These are phyloP conservation scores for Drosophila melanica DNA, from an alignment of 1,140 invertebrate genomes.

Conservation along the genomic window DNA sequence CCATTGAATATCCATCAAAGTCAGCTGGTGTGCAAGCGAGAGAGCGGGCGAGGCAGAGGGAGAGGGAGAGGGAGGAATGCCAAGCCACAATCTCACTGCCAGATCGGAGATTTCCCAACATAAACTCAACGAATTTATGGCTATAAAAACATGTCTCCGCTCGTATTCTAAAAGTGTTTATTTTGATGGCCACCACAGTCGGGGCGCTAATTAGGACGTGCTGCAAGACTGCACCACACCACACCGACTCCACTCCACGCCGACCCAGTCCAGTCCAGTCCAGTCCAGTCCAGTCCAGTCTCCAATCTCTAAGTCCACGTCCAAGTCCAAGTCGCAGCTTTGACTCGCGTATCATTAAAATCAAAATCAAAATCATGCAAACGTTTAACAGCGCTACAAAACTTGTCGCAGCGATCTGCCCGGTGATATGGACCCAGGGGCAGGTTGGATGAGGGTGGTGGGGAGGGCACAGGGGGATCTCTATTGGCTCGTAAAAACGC, in stretches of 20 bases:
- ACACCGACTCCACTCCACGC: not conserved
- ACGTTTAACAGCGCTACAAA: constrained; percentile 78
- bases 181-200: constrained; percentile 75
- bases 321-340: constrained; percentile 4
- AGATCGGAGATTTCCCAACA: constrained; percentile 63
- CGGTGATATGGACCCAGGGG: not conserved
- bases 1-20: constrained; percentile 52
- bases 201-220: constrained; percentile 75
- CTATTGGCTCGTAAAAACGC: constrained; percentile 45
- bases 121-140: constrained; percentile 71
- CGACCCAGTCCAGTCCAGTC: not conserved
- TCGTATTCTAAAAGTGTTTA: constrained; percentile 81
- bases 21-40: not conserved
- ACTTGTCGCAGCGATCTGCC: constrained; percentile 59
- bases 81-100: constrained; percentile 26
- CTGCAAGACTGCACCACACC: constrained; percentile 13
- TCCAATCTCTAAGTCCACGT: constrained; percentile 18
- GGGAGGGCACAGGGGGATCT: not conserved
- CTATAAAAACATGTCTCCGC: constrained; percentile 64
- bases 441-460: not conserved
- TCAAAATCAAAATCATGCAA: constrained; percentile 82
- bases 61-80: not conserved
- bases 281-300: not conserved
- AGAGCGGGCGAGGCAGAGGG: not conserved
- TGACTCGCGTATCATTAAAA: constrained; percentile 66